These are phyloP conservation scores for Muricea muricata DNA, from an alignment of 92 coral and sea anemone genomes.

Conservation along the genomic window DNA sequence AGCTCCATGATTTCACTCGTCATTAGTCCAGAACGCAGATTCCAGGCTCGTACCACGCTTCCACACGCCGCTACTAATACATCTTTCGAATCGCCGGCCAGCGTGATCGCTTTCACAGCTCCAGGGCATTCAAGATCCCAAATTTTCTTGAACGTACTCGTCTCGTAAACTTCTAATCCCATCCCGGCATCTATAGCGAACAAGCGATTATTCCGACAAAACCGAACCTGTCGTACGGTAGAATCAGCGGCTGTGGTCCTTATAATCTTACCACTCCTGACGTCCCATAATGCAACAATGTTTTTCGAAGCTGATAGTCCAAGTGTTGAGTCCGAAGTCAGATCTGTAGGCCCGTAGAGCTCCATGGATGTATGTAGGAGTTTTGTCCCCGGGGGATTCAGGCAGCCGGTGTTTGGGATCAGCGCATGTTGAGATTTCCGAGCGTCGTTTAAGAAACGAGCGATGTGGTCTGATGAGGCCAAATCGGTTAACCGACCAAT, in stretches of 20 bases:
- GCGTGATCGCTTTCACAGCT: constrained; percentile 69
- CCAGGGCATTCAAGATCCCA: constrained; percentile 66
- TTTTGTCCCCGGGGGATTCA: constrained; percentile 91
- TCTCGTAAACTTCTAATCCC: constrained; percentile 11
- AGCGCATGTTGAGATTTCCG: constrained; percentile 79
- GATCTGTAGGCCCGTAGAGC: constrained; percentile 71
- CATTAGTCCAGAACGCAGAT: constrained; percentile 75
- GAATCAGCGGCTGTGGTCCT: constrained; percentile 42
- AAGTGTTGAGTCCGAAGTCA: constrained; percentile 76
- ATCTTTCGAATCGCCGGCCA: constrained; percentile 76
- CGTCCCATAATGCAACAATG: constrained; percentile 85
- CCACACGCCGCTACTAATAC: constrained; percentile 83
- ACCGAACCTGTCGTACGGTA: constrained; percentile 15
- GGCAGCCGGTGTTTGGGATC: constrained; percentile 93
- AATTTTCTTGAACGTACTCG: constrained; percentile 36
- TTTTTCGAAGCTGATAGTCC: constrained; percentile 87
- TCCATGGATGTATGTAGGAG: constrained; percentile 91
- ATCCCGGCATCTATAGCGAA: constrained; percentile 56
- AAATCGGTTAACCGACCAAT: constrained; percentile 94
- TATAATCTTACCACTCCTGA: constrained; percentile 70
- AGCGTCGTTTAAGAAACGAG: constrained; percentile 92
- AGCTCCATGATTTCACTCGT: constrained; percentile 73
- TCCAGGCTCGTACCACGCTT: constrained; percentile 81
- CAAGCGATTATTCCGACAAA: constrained; percentile 22
- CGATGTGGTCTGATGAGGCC: constrained; percentile 80